Base-by-base conservation (phyloP, 1,140 invertebrate species). In the Drosophila setifemur region DNA sequence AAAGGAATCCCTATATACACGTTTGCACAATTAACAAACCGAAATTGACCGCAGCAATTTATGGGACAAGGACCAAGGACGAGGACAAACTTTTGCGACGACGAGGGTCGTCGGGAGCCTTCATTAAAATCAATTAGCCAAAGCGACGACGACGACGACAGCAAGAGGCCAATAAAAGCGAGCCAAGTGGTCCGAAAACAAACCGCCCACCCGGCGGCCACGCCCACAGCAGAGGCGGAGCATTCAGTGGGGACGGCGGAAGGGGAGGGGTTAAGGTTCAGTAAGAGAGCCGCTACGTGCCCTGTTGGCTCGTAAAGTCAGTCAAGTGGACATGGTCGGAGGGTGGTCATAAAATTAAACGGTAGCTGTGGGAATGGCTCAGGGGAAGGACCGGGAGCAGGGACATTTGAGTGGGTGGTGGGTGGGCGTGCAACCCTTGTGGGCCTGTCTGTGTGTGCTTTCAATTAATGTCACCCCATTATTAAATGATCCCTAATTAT, bases 401-500 rank as follows among this genome's bases (percentile, higher is more conserved):
- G 14, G 29, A n/a, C n/a, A n/a, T n/a, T n/a, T n/a, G n/a, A n/a
- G n/a, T 31, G 37, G 18, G 31, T n/a, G 16, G 39, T 39, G 45
- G 37, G 50, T 33, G 33, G 31, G 21, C 53, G 40, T 43, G 19
- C 11, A 6, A 23, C 19, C 11, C 35, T 47, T 37, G 29, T 58
- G 8, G n/a, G n/a, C n/a, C n/a, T 40, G 26, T 72, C 45, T 19
- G 39, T 40, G 50, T 73, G 55, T 66, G 60, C 71, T 86, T 72
- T 74, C 88, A 89, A 89, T 89, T 89, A 89, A 89, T 89, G 88
- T 89, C 83, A 88, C 83, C 88, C 88, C 83, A 89, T 89, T 89
- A 89, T 89, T 89, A 89, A 89, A 89, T 89, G 88, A 89, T 89
- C 83, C 88, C 88, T 89, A 89, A 89, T 89, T 89, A 89, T 89